These are phyloP conservation scores for Apotomis turbidana DNA, from an alignment of 2,888 invertebrate species.

Conservation along the genomic window DNA sequence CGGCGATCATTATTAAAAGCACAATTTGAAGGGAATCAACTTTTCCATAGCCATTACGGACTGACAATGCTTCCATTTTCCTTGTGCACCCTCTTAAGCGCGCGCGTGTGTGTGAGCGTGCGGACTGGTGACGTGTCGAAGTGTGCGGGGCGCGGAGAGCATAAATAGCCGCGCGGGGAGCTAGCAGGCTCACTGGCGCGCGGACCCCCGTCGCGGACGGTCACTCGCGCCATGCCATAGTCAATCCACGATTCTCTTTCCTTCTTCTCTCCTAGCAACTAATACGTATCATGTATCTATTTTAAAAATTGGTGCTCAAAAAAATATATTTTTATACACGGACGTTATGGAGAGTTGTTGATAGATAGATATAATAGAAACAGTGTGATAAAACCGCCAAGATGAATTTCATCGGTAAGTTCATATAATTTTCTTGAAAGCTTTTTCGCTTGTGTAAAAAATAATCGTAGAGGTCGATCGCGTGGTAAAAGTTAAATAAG, in stretches of 20 bases:
- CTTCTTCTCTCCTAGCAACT: constrained; percentile 60
- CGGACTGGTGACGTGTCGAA: constrained; percentile 37
- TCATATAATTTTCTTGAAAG: constrained; percentile 36
- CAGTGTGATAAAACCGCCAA: constrained; percentile 63
- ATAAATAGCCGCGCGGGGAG: constrained; percentile 43
- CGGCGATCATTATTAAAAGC: constrained; percentile 70
- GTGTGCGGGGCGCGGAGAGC: constrained; percentile 45
- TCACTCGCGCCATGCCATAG: constrained; percentile 65
- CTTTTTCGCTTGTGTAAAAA: not conserved
- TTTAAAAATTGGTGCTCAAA: constrained; percentile 78
- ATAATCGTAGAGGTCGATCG: not conserved
- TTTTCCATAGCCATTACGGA: constrained; percentile 74
- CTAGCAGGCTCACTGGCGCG: constrained; percentile 63
- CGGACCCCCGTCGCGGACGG: constrained; percentile 54
- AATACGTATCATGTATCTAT: constrained; percentile 80
- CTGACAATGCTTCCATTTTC: constrained; percentile 78
- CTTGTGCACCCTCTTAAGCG: constrained; percentile 70
- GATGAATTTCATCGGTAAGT: constrained; percentile 81
- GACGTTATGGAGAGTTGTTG: constrained; percentile 68
- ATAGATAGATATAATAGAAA: constrained; percentile 55
- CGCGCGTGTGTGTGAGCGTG: constrained; percentile 50
- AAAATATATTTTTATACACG: constrained; percentile 68
- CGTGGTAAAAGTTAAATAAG: constrained; percentile 30
- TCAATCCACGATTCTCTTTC: constrained; percentile 62
- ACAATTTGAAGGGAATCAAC: constrained; percentile 76